Evolutionary conservation across 2,888 invertebrate species (phyloP), one percentile per base, ranked within the genome.

Genomic region (Bembecia ichneumoniformis): DNA sequence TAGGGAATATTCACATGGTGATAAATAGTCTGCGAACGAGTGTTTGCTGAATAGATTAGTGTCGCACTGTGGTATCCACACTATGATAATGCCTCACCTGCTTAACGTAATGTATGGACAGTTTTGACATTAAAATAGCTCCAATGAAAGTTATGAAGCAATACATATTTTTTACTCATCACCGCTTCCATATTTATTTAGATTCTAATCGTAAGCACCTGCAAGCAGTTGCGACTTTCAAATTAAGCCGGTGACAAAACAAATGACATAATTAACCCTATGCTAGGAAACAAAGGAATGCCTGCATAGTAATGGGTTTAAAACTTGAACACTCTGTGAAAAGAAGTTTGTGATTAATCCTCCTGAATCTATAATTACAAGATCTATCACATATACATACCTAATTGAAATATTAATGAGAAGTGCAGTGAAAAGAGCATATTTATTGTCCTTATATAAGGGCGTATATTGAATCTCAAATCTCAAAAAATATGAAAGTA

Each of bases 1-100:
- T 73, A 74, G 66, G 67, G 63, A 70, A 71, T 66, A 64, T 65
- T 66, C 59, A 66, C 73, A 78, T 74, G 70, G 71, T 78, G 76
- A 79, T 64, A 58, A 68, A 77, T 68, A 62, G 60, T 53, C 64
- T 64, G 66, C 58, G 60, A 65, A 58, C 66, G 69, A 65, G 57
- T 66, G 69, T 72, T 74, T 71, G 70, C 64, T 63, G 68, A 62
- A 62, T 59, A 67, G 71, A 75, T 76, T 68, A 69, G 64, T 63
- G 68, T 64, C 67, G 63, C 47, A 53, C 52, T 53, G 45, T 43
- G 36, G 35, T 53, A 55, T 55, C 57, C 53, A 11, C 40, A 28
- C 28, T 28, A 28, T 17, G 45, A 60, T 62, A 60, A 58, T 58
- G 49, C 50, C 55, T 54, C 78, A 80, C 75, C 77, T 81, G 80